Percentiles rank a stretch among this genome's conserved stretches.
Conservation (phyloP, 2,113 vertebrate species). For the Myrmophylax atrothorax region DNA sequence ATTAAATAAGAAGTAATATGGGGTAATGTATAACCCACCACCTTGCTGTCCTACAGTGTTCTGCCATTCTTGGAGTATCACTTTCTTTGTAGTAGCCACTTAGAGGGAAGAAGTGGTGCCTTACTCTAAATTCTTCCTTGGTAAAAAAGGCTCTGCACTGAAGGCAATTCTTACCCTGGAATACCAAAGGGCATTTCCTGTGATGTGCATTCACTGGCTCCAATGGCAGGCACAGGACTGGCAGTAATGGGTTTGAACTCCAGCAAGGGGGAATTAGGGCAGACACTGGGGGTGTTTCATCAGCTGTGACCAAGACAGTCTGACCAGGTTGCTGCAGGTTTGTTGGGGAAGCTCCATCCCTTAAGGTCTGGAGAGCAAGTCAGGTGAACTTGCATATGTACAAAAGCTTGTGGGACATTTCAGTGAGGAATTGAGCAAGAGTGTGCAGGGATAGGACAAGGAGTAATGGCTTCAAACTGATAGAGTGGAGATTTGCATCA, state of each 20-base stretch:
- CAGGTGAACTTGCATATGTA: accelerated
- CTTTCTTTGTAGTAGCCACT: neutral
- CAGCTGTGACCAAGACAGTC: neutral
- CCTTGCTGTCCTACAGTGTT: neutral
- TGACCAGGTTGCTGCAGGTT: neutral
- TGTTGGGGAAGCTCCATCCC: neutral
- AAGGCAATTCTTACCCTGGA: neutral
- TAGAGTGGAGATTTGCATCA: neutral
- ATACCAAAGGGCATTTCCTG: neutral
- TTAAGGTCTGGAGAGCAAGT: neutral
- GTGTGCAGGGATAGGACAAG: neutral
- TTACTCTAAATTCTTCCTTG: neutral
- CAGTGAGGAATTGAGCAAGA: neutral
- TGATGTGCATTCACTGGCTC: neutral
- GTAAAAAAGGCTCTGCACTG: neutral
- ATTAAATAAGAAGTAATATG: neutral
- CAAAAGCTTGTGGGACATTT: neutral
- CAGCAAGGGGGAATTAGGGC: neutral
- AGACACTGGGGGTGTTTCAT: accelerated
- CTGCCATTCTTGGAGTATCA: neutral
- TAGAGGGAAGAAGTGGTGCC: neutral
- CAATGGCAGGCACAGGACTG: neutral
- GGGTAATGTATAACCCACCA: neutral
- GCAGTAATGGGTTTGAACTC: neutral
- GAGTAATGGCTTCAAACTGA: neutral